These are phyloP conservation scores for Deroptyus accipitrinus DNA, from an alignment of 2,113 vertebrate genomes.

Conservation along the genomic window DNA sequence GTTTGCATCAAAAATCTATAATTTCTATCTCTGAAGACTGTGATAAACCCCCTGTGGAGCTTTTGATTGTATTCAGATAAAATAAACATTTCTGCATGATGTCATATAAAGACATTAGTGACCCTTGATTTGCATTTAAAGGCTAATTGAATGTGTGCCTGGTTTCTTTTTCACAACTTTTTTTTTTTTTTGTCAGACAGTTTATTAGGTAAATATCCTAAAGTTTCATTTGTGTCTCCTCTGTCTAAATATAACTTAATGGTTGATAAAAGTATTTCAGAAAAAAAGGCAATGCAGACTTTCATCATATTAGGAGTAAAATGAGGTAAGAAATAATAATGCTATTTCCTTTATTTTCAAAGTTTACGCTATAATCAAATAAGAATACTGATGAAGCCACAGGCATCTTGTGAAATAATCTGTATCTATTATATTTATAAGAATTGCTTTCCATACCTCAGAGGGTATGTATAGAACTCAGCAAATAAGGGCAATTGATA, in stretches of 20 bases:
- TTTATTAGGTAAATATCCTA: not conserved
- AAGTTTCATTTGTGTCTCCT: not conserved
- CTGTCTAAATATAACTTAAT: not conserved
- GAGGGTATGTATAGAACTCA: not conserved
- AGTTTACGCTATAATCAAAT: not conserved
- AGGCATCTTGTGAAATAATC: not conserved
- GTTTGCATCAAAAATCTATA: slow-evolving; percentile 47
- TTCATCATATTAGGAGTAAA: not conserved
- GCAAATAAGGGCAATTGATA: not conserved
- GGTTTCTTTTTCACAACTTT: not conserved
- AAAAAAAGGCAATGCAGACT: not conserved
- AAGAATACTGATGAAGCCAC: not conserved
- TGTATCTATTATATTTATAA: not conserved
- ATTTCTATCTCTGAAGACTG: slow-evolving; percentile 62
- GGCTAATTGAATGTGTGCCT: not conserved
- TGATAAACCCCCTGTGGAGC: slow-evolving; percentile 40
- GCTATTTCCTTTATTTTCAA: not conserved
- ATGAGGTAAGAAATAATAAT: not conserved
- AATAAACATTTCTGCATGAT: slow-evolving; percentile 53
- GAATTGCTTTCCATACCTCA: not conserved
- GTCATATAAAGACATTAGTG: not conserved
- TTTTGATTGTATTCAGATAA: slow-evolving; percentile 11
- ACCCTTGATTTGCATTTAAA: not conserved
- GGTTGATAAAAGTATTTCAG: not conserved
- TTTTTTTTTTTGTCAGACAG: not conserved